Conservation (phyloP, 23 tunicate species). For the Halocynthia roretzi region DNA sequence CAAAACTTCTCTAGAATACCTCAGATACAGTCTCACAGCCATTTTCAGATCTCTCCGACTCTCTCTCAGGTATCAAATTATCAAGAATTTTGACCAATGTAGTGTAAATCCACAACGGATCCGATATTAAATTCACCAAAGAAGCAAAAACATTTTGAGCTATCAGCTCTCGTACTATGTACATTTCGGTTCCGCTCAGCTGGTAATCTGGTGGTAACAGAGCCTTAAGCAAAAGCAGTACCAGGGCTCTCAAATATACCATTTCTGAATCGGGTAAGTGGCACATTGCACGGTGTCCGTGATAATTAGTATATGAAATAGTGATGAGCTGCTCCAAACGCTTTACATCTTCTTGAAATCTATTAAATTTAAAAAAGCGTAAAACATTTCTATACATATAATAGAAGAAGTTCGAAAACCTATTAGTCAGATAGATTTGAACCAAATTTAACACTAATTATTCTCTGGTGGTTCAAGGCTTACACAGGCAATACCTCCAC, state of each 20-base stretch:
- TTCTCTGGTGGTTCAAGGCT: too few relatives aligned
- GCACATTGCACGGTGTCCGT: conserved; percentile 76
- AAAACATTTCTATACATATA: too few relatives aligned
- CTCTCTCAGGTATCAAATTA: neutral
- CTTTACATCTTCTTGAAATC: neutral
- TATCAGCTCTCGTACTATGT: conserved; percentile 79
- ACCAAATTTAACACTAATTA: too few relatives aligned
- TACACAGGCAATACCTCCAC: too few relatives aligned
- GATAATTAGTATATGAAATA: conserved; percentile 42
- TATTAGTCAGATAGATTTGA: too few relatives aligned
- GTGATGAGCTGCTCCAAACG: conserved; percentile 26
- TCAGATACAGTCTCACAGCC: neutral
- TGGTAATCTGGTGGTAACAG: conserved; percentile 70
- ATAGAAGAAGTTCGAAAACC: too few relatives aligned
- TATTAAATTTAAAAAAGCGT: too few relatives aligned
- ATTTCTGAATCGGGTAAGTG: conserved; percentile 61
- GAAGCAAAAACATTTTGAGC: conserved; percentile 49
- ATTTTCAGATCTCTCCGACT: neutral
- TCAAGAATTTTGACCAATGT: conserved; percentile 27
- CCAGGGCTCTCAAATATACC: conserved; percentile 57
- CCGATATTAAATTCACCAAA: conserved; percentile 41
- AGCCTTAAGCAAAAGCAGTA: conserved; percentile 51
- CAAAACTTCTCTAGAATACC: too few relatives aligned
- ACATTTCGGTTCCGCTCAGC: conserved; percentile 51
- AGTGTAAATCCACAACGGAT: conserved; percentile 53